These are phyloP conservation scores for Luperina testacea DNA, from an alignment of 2,888 invertebrate species.

Conservation along the genomic window DNA sequence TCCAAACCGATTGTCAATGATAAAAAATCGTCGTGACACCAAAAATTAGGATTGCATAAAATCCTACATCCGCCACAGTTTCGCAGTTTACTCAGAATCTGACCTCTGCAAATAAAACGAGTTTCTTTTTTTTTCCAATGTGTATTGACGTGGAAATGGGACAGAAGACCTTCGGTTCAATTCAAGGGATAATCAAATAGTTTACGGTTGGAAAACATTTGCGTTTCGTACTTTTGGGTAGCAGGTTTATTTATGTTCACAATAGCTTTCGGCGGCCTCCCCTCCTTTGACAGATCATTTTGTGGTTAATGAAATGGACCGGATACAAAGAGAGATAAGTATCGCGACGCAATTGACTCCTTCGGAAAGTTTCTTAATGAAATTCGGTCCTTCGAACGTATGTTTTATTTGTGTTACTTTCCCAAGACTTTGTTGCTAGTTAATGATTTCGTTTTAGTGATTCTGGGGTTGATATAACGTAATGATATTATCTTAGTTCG, in stretches of 20 bases:
- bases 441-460: constrained; percentile 60
- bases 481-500: constrained; percentile 59
- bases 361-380: constrained; percentile 60
- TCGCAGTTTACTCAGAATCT: constrained; percentile 69
- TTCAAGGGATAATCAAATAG: constrained; percentile 84
- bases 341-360: constrained; percentile 63
- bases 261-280: constrained; percentile 70
- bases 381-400: constrained; percentile 56
- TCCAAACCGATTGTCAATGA: constrained; percentile 14
- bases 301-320: constrained; percentile 72
- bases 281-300: constrained; percentile 76
- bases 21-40: constrained; percentile 30
- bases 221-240: constrained; percentile 72
- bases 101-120: constrained; percentile 75
- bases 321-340: constrained; percentile 59
- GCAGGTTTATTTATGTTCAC: constrained; percentile 75
- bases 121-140: constrained; percentile 71
- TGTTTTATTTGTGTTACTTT: constrained; percentile 64
- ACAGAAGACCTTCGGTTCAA: constrained; percentile 77
- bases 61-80: constrained; percentile 53
- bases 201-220: constrained; percentile 78
- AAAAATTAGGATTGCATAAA: constrained; percentile 55
- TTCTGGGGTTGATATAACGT: constrained; percentile 56
- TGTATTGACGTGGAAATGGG: constrained; percentile 78
- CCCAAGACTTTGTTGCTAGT: constrained; percentile 51